phyloP scores from a whole-genome alignment of 2,113 vertebrate species.

The Cynoglossus semilaevis region DNA sequence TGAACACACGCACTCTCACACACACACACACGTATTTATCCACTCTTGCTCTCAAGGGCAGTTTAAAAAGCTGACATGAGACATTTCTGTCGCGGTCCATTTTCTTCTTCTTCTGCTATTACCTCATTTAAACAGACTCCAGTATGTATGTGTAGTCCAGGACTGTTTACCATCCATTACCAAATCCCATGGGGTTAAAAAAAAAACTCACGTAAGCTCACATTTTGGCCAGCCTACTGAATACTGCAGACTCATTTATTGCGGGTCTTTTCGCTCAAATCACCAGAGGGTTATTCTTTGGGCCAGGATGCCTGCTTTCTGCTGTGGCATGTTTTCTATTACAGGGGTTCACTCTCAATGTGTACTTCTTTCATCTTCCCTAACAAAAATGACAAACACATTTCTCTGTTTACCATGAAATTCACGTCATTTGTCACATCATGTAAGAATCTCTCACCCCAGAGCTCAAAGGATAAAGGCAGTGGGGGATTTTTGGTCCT shows the following conservation, averaged over 20 bases:
- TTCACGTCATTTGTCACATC: conserved; percentile 60
- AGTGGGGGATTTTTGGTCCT: conserved; percentile 17
- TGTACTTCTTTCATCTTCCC: conserved; percentile 55
- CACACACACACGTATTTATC: conserved; percentile 18
- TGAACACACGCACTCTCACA: conserved; percentile 10
- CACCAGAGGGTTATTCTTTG: conserved; percentile 39
- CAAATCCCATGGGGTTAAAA: conserved; percentile 44
- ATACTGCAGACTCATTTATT: conserved; percentile 47
- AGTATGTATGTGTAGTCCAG: conserved; percentile 10
- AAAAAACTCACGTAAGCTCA: conserved; percentile 28
- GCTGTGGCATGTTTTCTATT: conserved; percentile 57
- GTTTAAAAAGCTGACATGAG: no score
- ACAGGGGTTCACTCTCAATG: conserved; percentile 46
- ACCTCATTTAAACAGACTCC: conserved; percentile 56
- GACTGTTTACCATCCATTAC: conserved; percentile 64
- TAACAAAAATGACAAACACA: conserved; percentile 65
- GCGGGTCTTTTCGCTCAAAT: conserved; percentile 45
- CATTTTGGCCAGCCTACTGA: conserved; percentile 34
- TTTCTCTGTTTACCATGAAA: conserved; percentile 52
- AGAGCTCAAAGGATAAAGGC: conserved; percentile 29
- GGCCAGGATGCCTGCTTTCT: conserved; percentile 29
- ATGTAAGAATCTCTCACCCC: conserved; percentile 36
- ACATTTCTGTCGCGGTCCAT: no score
- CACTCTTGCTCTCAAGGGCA: conserved; percentile 39
- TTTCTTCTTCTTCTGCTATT: conserved; percentile 55